phyloP scores from a whole-genome alignment of 1,140 invertebrate species.

The Atta texana region DNA sequence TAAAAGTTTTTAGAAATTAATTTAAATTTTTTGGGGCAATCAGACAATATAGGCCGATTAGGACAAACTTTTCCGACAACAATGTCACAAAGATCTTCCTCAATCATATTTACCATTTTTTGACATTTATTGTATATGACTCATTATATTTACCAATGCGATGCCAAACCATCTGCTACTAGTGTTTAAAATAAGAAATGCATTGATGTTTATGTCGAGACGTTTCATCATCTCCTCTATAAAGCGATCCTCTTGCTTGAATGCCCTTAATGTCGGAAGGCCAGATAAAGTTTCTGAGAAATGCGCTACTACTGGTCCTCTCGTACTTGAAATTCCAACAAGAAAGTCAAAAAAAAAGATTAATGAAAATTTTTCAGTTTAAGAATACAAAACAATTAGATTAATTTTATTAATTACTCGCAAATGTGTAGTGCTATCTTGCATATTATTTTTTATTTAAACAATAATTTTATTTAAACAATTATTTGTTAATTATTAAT shows the following conservation, averaged over 20 bases:
- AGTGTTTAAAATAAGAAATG: slow-evolving; percentile 92
- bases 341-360: slow-evolving; percentile 6
- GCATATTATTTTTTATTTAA: neutral
- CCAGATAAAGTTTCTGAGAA: slow-evolving; percentile 91
- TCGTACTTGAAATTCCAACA: slow-evolving; percentile 85
- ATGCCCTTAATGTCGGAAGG: slow-evolving; percentile 90
- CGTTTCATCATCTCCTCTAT: slow-evolving; percentile 88
- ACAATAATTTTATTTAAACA: neutral
- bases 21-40: too few relatives aligned
- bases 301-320: slow-evolving; percentile 91
- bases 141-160: slow-evolving; percentile 88
- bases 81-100: too few relatives aligned
- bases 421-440: neutral
- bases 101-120: neutral
- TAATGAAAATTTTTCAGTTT: slow-evolving; percentile 3
- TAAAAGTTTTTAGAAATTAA: too few relatives aligned
- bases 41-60: too few relatives aligned
- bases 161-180: slow-evolving; percentile 94
- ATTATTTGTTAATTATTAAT: neutral
- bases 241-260: slow-evolving; percentile 89
- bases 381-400: neutral
- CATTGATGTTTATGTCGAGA: slow-evolving; percentile 91
- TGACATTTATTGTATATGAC: neutral
- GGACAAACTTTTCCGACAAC: too few relatives aligned
- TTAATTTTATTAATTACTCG: slow-evolving; percentile 5